phyloP scores from a whole-genome alignment of 2,113 vertebrate species.

The Scolopax mira region DNA sequence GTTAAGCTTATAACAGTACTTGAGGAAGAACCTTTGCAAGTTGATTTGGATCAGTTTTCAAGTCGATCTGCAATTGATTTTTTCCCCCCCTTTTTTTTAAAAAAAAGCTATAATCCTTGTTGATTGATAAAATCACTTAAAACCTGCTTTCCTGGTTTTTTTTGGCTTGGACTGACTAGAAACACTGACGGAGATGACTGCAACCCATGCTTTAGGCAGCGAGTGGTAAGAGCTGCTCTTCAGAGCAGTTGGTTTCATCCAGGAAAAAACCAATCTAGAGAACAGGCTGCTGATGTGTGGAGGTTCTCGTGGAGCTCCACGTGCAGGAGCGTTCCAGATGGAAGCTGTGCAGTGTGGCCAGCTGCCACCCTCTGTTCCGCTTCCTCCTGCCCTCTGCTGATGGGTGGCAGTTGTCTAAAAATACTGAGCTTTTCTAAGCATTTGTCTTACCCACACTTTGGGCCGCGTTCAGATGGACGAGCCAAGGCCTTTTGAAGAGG shows the following conservation, averaged over 20 bases:
- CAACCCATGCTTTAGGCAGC: neutral
- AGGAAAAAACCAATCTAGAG: neutral
- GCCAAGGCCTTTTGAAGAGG: neutral
- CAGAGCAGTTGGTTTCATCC: neutral
- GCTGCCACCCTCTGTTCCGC: fast-evolving
- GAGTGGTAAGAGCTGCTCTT: neutral
- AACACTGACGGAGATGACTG: neutral
- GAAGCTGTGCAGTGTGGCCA: neutral
- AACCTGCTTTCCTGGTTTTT: neutral
- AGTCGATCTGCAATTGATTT: neutral
- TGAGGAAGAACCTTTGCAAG: neutral
- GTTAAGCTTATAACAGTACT: neutral
- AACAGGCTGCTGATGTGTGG: neutral
- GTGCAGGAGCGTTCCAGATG: neutral
- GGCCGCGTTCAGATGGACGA: fast-evolving
- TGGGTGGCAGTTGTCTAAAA: neutral
- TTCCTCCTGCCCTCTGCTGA: neutral
- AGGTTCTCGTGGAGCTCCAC: neutral
- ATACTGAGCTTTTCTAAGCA: neutral
- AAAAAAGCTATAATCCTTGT: neutral
- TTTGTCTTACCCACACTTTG: fast-evolving
- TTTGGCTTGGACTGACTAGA: neutral
- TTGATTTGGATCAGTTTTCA: neutral
- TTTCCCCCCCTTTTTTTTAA: neutral
- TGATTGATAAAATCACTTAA: neutral